Evolutionary conservation across 2,113 vertebrate species (phyloP).

Genomic region (Nycticryphes semicollaris): DNA sequence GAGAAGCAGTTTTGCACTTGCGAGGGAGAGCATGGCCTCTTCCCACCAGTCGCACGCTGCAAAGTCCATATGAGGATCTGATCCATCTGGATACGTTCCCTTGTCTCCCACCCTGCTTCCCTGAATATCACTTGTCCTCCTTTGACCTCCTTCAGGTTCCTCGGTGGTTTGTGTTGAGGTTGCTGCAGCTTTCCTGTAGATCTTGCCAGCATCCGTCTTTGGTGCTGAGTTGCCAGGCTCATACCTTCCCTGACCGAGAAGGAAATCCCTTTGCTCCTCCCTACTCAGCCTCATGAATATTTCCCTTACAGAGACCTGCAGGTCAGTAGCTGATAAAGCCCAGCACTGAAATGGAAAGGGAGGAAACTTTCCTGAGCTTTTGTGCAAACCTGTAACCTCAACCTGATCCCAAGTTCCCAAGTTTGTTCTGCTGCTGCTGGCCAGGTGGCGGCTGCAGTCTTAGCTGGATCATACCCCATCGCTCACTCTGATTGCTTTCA

Average conservation of each 20-base stretch:
- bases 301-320: neutral
- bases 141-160: neutral
- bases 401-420: neutral
- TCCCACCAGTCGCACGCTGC: neutral
- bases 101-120: neutral
- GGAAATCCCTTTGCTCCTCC: neutral
- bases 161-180: neutral
- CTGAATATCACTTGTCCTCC: neutral
- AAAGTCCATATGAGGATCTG: neutral
- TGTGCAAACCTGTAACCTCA: neutral
- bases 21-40: neutral
- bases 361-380: neutral
- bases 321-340: neutral
- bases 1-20: neutral
- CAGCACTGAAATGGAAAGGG: neutral
- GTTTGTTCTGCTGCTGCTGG: neutral
- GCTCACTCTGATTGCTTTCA: neutral
- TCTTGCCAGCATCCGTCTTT: neutral
- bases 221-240: neutral
- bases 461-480: fast-evolving
- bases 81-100: neutral
- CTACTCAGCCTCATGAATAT: neutral
- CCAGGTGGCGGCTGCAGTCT: neutral
- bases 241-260: neutral
- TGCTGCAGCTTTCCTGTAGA: neutral